Evolutionary conservation across 2,888 invertebrate genomes (phyloP).

Genomic region (Caenorhabditis panamensis): DNA sequence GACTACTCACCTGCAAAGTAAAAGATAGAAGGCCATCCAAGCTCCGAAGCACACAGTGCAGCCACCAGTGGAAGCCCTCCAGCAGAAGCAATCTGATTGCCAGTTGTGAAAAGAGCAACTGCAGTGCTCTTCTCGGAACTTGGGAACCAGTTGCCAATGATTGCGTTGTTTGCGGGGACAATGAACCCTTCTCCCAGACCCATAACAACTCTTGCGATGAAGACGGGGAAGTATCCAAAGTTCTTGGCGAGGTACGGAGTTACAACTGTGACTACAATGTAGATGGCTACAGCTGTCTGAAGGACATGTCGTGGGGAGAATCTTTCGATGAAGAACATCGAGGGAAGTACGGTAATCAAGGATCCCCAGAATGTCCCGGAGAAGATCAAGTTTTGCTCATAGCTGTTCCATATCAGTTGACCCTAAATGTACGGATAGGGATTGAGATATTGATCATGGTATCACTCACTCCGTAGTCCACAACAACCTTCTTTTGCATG

Average conservation of each 20-base stretch:
- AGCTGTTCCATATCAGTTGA: conserved; percentile 68
- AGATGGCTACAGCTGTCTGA: conserved; percentile 51
- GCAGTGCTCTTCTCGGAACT: conserved; percentile 72
- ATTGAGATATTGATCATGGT: too few species aligned
- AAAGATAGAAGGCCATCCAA: conserved; percentile 74
- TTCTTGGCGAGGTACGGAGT: conserved; percentile 69
- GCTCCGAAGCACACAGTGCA: conserved; percentile 65
- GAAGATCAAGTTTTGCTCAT: conserved; percentile 73
- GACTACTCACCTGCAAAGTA: conserved; percentile 66
- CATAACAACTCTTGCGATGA: conserved; percentile 70
- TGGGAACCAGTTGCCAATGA: conserved; percentile 75
- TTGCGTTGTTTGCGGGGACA: conserved; percentile 70
- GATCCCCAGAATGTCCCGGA: conserved; percentile 75
- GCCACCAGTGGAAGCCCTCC: conserved; percentile 72
- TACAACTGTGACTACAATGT: conserved; percentile 59
- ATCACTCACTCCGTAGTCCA: conserved; percentile 60
- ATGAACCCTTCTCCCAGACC: conserved; percentile 76
- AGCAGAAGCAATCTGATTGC: conserved; percentile 69
- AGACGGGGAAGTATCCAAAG: conserved; percentile 66
- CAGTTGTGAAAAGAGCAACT: conserved; percentile 71
- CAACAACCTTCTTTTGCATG: conserved; percentile 50
- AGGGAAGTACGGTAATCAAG: conserved; percentile 70
- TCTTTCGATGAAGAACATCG: conserved; percentile 72
- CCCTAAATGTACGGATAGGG: conserved; percentile 64
- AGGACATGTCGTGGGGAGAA: conserved; percentile 50